Evolutionary conservation across 2,888 invertebrate species (phyloP), one percentile per base, ranked within the genome.

Genomic region (Agrilus cyanescens): DNA sequence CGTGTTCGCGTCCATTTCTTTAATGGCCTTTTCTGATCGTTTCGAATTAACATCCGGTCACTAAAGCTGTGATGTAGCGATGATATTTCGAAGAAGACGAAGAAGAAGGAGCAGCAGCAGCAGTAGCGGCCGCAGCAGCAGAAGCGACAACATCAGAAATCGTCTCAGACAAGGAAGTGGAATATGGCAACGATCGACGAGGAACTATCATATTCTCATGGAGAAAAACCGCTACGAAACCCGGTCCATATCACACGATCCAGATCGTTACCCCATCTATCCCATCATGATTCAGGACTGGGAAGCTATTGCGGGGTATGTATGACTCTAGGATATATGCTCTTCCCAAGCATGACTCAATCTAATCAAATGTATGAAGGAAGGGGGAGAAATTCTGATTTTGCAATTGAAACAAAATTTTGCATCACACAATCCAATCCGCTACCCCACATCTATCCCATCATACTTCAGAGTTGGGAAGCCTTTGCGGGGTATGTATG

Each of bases 201-300:
- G 50, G 65, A 65, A 48, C 59, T 62, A 51, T 62, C 63, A 38
- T 60, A 59, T 53, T 60, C 60, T 50, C 8, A 60, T 48, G 55
- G 52, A 41, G 50, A 53, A 46, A 55, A 58, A 48, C 58, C 61
- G 36, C 53, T 56, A 41, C 54, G 61, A 38, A 55, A 52, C 50
- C 56, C 44, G 32, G 5, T 38, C 38, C 25, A 25, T 25, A 29
- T n/a, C 70, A 70, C 68, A 70, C 74, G 80, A 58, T 80, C 80
- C 59, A 70, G 77, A 56, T 80, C 80, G 41, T 66, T 80, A 54
- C 82, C 82, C 47, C 78, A 81, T 53, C 70, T 80, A 44, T 75
- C 76, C 8, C 71, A 71, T 49, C 66, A 67, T 51, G 74, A 74
- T 55, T 73, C 74, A 45, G 73, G 74, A 12, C 57, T 68, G 45